phyloP scores from a whole-genome alignment of 2,888 invertebrate genomes.

The Abrostola triplasia region DNA sequence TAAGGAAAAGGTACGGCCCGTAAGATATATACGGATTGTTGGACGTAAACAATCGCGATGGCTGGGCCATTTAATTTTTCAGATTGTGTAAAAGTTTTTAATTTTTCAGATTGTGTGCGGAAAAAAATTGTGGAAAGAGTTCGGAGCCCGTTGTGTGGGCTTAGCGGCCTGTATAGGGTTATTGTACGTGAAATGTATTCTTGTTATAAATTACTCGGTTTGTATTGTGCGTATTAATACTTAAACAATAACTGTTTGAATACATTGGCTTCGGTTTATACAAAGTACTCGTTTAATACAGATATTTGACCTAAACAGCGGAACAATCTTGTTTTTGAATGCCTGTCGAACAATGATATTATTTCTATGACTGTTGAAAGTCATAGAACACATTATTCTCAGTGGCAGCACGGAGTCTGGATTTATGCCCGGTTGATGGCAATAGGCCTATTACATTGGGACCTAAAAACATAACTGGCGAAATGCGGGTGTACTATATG shows the following conservation, averaged over 20 bases:
- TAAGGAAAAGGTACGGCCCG: constrained; percentile 44
- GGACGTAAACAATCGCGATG: constrained; percentile 45
- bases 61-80: constrained; percentile 43
- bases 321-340: too few relatives aligned
- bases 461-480: too few relatives aligned
- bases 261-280: not conserved
- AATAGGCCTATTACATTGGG: too few relatives aligned
- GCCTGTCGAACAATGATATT: too few relatives aligned
- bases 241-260: constrained; percentile 2
- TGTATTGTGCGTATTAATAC: not conserved
- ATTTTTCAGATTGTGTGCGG: constrained; percentile 27
- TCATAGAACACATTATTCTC: too few relatives aligned
- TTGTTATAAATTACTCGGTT: not conserved
- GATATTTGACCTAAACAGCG: too few relatives aligned
- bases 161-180: constrained; percentile 12
- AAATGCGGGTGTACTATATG: too few relatives aligned
- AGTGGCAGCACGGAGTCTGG: too few relatives aligned
- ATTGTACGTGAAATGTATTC: constrained; percentile 9
- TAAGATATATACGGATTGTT: constrained; percentile 46
- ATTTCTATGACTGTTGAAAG: too few relatives aligned
- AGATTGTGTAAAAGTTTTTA: constrained; percentile 47
- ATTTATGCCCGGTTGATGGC: too few relatives aligned
- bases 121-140: constrained; percentile 28
- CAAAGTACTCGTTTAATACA: too few relatives aligned
- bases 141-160: constrained; percentile 19